Conservation (phyloP, 2,113 vertebrate species). For the Lathamus discolor region DNA sequence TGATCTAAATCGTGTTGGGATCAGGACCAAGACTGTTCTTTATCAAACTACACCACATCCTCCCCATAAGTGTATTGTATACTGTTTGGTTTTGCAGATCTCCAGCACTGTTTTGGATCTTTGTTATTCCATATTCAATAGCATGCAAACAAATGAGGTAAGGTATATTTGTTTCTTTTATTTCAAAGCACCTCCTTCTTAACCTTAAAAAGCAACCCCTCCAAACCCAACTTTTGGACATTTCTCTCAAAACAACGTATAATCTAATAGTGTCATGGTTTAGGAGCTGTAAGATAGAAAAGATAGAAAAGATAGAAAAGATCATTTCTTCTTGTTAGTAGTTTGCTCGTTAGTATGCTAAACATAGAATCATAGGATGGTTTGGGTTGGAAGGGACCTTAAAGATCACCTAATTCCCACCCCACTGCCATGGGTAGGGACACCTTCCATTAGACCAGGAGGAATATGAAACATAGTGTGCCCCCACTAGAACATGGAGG, state of each 20-base stretch:
- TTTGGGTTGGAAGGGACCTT: not conserved
- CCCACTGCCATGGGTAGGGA: not conserved
- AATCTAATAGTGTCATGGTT: not conserved
- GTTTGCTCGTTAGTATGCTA: not conserved
- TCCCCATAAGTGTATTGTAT: not conserved
- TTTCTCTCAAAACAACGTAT: not conserved
- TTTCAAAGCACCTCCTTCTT: not conserved
- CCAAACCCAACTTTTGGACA: not conserved
- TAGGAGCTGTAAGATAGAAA: constrained; percentile 2
- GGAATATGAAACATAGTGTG: not conserved
- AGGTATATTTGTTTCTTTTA: not conserved
- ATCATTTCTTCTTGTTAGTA: not conserved
- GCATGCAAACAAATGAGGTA: constrained; percentile 56
- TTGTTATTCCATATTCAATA: constrained; percentile 70
- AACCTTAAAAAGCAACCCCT: not conserved
- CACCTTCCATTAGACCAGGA: not conserved
- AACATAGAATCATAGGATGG: not conserved
- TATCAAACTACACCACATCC: not conserved
- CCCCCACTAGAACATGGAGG: not conserved
- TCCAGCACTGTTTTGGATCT: constrained; percentile 66
- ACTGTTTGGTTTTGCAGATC: constrained; percentile 43
- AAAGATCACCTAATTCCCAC: not conserved
- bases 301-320: too few species aligned
- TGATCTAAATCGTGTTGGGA: not conserved
- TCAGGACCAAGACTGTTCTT: not conserved